Evolutionary conservation across 2,888 invertebrate genomes (phyloP).

Genomic region (Melikaiella ostensackeni): DNA sequence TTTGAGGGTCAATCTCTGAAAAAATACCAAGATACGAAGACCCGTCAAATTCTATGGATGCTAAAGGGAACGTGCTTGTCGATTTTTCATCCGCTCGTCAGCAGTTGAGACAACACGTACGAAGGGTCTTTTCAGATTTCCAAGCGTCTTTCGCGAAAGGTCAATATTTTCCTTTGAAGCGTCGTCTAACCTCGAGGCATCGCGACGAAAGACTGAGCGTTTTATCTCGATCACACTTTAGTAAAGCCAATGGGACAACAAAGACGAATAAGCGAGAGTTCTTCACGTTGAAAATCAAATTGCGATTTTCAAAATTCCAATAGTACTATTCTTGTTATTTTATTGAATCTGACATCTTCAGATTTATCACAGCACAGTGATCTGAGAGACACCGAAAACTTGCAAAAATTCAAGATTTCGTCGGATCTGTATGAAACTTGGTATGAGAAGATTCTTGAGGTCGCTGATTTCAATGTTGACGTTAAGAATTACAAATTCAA

Average conservation of each 20-base stretch:
- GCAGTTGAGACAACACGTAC: constrained; percentile 44
- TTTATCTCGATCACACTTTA: constrained; percentile 32
- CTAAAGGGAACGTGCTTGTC: background rate
- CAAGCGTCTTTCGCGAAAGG: constrained; percentile 60
- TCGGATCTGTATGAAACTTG: no score
- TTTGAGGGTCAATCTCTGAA: background rate
- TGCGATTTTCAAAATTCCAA: constrained; percentile 5
- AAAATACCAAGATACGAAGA: constrained; percentile 19
- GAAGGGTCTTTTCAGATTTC: constrained; percentile 60
- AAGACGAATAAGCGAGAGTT: constrained; percentile 40
- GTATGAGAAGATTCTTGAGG: no score
- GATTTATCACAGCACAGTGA: no score
- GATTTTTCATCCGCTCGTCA: constrained; percentile 27
- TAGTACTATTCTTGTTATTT: background rate
- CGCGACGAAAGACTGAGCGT: constrained; percentile 4
- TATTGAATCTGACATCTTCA: background rate
- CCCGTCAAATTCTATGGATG: constrained; percentile 8
- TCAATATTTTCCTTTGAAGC: constrained; percentile 64
- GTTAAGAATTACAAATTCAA: no score
- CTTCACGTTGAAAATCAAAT: constrained; percentile 39
- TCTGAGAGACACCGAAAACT: no score
- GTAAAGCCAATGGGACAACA: constrained; percentile 38
- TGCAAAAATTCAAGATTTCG: no score
- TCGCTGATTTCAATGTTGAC: no score
- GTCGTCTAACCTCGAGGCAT: constrained; percentile 51